A percentile compares a stretch with the other conserved stretches of the same genome.
Evolutionary conservation across 1,140 invertebrate species (phyloP).

Genomic region (Orchestia grillus): DNA sequence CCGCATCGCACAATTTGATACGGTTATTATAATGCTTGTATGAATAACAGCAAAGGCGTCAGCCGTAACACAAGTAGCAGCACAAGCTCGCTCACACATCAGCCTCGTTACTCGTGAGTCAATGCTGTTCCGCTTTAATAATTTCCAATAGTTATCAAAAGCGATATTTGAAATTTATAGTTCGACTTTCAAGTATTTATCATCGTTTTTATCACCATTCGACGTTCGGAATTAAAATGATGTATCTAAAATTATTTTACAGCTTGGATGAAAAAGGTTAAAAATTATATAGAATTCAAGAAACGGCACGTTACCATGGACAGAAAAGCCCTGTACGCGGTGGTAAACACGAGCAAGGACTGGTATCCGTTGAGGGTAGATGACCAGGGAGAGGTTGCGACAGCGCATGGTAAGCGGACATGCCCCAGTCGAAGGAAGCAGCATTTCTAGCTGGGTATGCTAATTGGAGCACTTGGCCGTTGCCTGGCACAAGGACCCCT

Average conservation of each 20-base stretch:
- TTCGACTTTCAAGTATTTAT: not conserved
- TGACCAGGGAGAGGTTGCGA: not conserved
- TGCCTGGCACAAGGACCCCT: constrained; percentile 16
- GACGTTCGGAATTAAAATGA: not conserved
- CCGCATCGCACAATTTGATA: not conserved
- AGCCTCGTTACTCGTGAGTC: not conserved
- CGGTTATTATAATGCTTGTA: not conserved
- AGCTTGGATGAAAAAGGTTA: not conserved
- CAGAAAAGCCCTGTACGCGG: not conserved
- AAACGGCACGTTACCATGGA: not conserved
- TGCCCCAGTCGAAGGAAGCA: not conserved
- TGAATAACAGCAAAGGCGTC: not conserved
- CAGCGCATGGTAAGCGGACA: not conserved
- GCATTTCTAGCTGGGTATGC: not conserved
- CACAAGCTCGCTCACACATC: not conserved
- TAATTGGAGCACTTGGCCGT: constrained; percentile 2
- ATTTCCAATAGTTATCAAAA: not conserved
- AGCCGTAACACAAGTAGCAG: not conserved
- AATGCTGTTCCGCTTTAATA: too few species aligned
- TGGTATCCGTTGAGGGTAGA: not conserved
- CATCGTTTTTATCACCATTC: not conserved
- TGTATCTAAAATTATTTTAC: not conserved
- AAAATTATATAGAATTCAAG: not conserved
- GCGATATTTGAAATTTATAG: not conserved
- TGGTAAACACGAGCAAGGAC: not conserved